Percentiles rank a stretch among this genome's conserved stretches.
phyloP scores from a whole-genome alignment of 2,113 vertebrate species.

The Eretmochelys imbricata region DNA sequence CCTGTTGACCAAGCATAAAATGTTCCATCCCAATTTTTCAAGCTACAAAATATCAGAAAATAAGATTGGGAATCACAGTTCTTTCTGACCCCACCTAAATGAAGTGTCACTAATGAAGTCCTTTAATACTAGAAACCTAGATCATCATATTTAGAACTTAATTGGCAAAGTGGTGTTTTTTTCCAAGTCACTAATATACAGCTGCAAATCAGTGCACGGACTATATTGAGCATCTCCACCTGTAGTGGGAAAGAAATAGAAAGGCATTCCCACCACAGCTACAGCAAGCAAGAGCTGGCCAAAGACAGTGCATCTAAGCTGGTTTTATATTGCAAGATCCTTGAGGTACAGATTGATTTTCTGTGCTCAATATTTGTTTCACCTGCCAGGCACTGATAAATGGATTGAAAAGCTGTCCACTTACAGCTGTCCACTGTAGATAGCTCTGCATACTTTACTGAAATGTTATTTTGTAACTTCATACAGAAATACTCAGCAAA shows the following conservation, averaged over 20 bases:
- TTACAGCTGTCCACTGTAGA: background rate
- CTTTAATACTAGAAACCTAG: background rate
- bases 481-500: background rate
- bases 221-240: background rate
- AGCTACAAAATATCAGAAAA: background rate
- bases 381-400: background rate
- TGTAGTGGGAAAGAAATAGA: background rate
- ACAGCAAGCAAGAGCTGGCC: background rate
- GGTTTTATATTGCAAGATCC: background rate
- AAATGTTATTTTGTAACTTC: background rate
- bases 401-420: background rate
- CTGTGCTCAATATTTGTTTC: slow-evolving; percentile 9
- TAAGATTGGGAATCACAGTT: background rate
- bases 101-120: background rate
- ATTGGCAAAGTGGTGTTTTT: background rate
- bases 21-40: background rate
- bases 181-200: background rate
- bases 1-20: background rate
- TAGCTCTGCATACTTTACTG: background rate
- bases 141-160: background rate
- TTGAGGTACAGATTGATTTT: background rate
- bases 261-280: background rate
- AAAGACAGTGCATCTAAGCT: background rate
- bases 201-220: background rate
- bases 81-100: background rate